Evolutionary conservation across 1,140 invertebrate genomes (phyloP).

Genomic region (Bombus vancouverensis): DNA sequence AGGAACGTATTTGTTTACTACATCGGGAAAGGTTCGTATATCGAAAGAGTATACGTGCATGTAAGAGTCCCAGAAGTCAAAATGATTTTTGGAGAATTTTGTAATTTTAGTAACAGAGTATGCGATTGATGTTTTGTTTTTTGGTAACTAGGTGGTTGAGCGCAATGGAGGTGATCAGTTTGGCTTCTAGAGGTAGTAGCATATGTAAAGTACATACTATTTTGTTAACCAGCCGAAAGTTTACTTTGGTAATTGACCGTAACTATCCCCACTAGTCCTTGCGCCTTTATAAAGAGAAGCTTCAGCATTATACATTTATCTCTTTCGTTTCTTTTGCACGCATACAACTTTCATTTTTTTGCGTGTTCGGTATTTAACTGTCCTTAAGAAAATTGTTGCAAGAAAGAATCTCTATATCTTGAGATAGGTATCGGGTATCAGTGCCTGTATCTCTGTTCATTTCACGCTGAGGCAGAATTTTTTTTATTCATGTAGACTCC

Average conservation of each 20-base stretch:
- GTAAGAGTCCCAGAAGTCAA: not conserved
- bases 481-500: not conserved
- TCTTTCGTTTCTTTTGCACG: not conserved
- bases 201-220: not conserved
- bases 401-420: not conserved
- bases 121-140: not conserved
- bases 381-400: not conserved
- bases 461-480: not conserved
- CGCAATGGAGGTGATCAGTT: not conserved
- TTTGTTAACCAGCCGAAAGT: not conserved
- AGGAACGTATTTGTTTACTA: slow-evolving; percentile 95
- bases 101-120: not conserved
- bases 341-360: no score
- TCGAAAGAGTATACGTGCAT: not conserved
- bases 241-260: not conserved
- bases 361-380: not conserved
- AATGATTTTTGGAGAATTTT: not conserved
- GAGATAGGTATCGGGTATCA: not conserved
- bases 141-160: not conserved
- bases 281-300: not conserved
- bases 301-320: not conserved
- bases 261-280: not conserved
- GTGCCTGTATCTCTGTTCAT: not conserved
- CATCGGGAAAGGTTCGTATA: slow-evolving; percentile 92
- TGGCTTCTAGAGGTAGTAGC: not conserved